A percentile compares a stretch with the other conserved stretches of the same genome.
Evolutionary conservation across 2,888 invertebrate species (phyloP).

Genomic region (Eristalis pertinax): DNA sequence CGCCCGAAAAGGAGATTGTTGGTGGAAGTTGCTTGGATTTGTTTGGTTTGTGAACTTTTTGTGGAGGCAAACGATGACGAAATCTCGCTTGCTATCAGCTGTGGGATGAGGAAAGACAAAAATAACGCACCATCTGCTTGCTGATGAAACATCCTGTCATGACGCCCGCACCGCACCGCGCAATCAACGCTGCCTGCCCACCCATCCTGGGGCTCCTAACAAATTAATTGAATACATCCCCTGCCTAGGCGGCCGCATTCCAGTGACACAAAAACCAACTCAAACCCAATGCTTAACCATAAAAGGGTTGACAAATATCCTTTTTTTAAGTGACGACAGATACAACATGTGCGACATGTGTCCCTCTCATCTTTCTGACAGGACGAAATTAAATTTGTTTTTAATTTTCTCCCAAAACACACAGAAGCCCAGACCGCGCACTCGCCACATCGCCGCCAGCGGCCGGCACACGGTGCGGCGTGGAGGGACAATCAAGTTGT

Average conservation of each 20-base stretch:
- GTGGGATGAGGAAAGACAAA: not conserved
- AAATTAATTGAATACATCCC: constrained; percentile 62
- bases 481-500: constrained; percentile 65
- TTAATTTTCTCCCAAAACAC: constrained; percentile 49
- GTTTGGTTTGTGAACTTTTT: constrained; percentile 19
- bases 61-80: not conserved
- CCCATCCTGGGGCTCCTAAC: constrained; percentile 38
- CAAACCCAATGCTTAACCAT: not conserved
- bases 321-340: constrained; percentile 59
- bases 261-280: constrained; percentile 13
- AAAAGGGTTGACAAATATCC: constrained; percentile 68
- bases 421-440: not conserved
- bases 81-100: not conserved
- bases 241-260: constrained; percentile 35
- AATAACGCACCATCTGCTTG: constrained; percentile 37
- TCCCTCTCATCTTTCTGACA: constrained; percentile 71
- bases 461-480: not conserved
- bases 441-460: constrained; percentile 1
- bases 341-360: constrained; percentile 71
- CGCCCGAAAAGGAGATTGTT: not conserved
- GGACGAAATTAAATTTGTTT: constrained; percentile 70
- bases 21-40: not conserved
- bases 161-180: constrained; percentile 17
- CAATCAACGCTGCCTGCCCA: constrained; percentile 21
- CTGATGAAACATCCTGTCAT: constrained; percentile 50